A percentile compares a stretch with the other conserved stretches of the same genome.
phyloP scores from a whole-genome alignment of 1,140 invertebrate genomes.

The Druon quercuslanigerum region DNA sequence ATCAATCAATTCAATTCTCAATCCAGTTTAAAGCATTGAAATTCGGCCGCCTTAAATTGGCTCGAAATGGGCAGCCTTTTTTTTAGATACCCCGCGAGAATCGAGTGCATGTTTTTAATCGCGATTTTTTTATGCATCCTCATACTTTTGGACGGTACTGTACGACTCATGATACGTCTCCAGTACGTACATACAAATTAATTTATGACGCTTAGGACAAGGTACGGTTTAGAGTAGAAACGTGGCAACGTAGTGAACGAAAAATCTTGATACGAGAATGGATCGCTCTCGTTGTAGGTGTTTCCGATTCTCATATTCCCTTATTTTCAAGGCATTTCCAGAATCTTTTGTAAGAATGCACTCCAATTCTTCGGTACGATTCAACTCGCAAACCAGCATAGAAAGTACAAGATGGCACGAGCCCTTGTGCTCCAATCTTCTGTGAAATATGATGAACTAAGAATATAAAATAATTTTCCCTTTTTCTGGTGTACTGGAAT shows the following conservation, averaged over 20 bases:
- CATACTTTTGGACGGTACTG: no score
- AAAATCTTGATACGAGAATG: conserved; percentile 21
- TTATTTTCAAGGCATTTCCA: conserved; percentile 16
- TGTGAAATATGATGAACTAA: conserved; percentile 1
- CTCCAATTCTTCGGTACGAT: background rate
- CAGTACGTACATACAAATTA: conserved; percentile 2
- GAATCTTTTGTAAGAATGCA: conserved; percentile 4
- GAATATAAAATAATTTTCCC: background rate
- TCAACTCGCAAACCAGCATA: background rate
- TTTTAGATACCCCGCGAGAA: no score
- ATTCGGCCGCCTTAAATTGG: no score
- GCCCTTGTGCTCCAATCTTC: conserved; percentile 18
- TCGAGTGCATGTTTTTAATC: no score
- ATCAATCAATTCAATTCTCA: no score
- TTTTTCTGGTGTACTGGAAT: background rate
- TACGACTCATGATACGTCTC: background rate
- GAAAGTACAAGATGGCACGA: background rate
- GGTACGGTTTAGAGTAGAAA: conserved; percentile 17
- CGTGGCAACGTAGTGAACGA: conserved; percentile 19
- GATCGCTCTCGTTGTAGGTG: background rate
- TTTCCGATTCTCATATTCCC: background rate
- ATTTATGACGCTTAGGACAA: conserved; percentile 1
- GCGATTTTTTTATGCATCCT: no score
- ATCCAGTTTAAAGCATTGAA: no score
- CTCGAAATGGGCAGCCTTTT: no score